These are phyloP conservation scores for Phlogophora meticulosa DNA, from an alignment of 2,888 invertebrate species.

Conservation along the genomic window DNA sequence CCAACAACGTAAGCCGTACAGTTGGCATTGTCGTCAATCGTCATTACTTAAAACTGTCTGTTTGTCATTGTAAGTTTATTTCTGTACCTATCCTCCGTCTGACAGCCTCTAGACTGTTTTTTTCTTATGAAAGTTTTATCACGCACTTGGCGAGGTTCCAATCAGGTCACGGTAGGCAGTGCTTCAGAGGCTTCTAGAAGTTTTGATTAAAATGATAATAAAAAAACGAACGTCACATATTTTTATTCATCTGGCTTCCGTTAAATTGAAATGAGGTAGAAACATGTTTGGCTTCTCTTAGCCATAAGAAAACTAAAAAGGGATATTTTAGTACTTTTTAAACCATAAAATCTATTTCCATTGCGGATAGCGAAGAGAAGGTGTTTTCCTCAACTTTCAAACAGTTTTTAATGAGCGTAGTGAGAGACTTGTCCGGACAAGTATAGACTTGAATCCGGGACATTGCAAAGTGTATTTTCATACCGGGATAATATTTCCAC, in stretches of 20 bases:
- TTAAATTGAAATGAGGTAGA: background rate
- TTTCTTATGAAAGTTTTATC: slow-evolving; percentile 45
- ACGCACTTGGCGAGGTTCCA: slow-evolving; percentile 60
- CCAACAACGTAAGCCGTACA: too few relatives aligned
- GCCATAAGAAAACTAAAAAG: background rate
- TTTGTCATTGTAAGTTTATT: slow-evolving; percentile 23
- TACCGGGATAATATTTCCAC: background rate
- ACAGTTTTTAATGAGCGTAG: background rate
- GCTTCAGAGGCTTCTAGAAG: slow-evolving; percentile 42
- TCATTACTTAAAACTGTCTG: slow-evolving; percentile 20
- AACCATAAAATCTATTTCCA: background rate
- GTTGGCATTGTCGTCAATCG: background rate
- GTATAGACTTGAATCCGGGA: too few relatives aligned
- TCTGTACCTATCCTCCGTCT: slow-evolving; percentile 13
- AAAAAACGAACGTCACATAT: slow-evolving; percentile 12
- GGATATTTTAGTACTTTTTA: background rate
- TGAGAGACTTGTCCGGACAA: too few relatives aligned
- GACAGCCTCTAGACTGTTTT: slow-evolving; percentile 11
- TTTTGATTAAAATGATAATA: slow-evolving; percentile 35
- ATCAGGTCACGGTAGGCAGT: slow-evolving; percentile 50
- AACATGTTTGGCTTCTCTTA: too few relatives aligned
- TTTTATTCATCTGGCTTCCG: background rate
- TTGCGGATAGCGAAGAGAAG: too few relatives aligned
- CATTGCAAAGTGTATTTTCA: background rate
- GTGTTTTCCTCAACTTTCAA: too few relatives aligned